Evolutionary conservation across 2,888 invertebrate genomes (phyloP).

Genomic region (Maniola hyperantus): DNA sequence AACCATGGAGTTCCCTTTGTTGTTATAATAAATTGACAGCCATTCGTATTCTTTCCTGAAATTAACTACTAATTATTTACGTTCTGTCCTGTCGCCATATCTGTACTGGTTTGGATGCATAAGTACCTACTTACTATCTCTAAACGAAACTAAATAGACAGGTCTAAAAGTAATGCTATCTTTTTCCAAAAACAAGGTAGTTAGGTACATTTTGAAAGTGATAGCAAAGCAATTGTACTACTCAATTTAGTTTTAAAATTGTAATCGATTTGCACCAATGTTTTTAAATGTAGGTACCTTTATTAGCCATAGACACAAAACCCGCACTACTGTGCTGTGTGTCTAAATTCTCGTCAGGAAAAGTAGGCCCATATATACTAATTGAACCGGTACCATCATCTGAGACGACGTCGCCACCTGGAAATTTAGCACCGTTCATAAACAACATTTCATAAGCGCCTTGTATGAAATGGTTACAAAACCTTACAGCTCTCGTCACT

Average conservation of each 20-base stretch:
- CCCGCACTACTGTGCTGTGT: conserved; percentile 92
- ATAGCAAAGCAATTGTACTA: too few relatives aligned
- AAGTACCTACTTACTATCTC: too few relatives aligned
- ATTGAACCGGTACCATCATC: conserved; percentile 92
- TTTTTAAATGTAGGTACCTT: conserved; percentile 64
- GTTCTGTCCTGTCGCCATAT: too few relatives aligned
- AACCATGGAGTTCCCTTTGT: conserved; percentile 93
- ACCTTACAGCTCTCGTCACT: too few relatives aligned
- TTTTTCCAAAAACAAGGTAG: too few relatives aligned
- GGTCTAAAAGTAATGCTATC: too few relatives aligned
- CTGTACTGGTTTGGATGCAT: too few relatives aligned
- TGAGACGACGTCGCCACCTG: conserved; percentile 92
- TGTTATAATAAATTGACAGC: conserved; percentile 98
- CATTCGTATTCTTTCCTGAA: conserved; percentile 93
- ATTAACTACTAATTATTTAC: conserved; percentile 10
- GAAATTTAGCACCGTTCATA: conserved; percentile 36
- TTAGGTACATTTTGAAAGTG: too few relatives aligned
- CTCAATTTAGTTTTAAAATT: too few relatives aligned
- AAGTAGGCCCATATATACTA: conserved; percentile 93
- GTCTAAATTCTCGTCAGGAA: conserved; percentile 93
- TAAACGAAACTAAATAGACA: too few relatives aligned
- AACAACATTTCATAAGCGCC: not conserved
- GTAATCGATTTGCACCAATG: too few relatives aligned
- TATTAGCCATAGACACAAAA: conserved; percentile 96
- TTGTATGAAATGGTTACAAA: too few relatives aligned